A percentile compares a stretch with the other conserved stretches of the same genome.
Evolutionary conservation across 2,888 invertebrate species (phyloP).

Genomic region (Acleris holmiana): DNA sequence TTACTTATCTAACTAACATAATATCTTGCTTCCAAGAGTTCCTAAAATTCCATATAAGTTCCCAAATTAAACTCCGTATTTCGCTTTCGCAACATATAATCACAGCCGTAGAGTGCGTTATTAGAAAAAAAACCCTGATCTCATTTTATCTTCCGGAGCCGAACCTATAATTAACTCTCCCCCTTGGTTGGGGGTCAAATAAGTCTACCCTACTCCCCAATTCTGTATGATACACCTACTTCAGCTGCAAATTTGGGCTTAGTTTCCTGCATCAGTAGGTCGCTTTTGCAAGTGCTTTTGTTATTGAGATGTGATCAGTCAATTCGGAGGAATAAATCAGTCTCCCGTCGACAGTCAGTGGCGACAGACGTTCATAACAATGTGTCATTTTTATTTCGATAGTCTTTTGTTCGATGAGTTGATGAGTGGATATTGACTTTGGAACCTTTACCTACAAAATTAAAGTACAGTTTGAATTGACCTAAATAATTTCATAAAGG

Average conservation of each 20-base stretch:
- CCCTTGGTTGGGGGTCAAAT: slow-evolving; percentile 6
- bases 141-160: slow-evolving; percentile 28
- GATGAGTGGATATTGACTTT: neutral
- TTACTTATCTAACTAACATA: no score
- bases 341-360: slow-evolving; percentile 1
- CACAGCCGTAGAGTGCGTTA: slow-evolving; percentile 18
- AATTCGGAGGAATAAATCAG: slow-evolving; percentile 14
- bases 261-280: no score
- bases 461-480: no score
- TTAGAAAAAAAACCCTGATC: slow-evolving; percentile 28
- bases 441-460: neutral
- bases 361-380: slow-evolving; percentile 17
- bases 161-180: slow-evolving; percentile 30
- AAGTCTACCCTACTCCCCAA: neutral
- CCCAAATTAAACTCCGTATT: neutral
- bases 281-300: no score
- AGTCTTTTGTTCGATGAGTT: neutral
- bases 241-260: no score
- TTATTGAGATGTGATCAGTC: no score
- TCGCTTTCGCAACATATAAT: neutral
- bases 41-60: no score
- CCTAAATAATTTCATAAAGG: no score
- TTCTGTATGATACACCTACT: no score
- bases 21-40: no score
- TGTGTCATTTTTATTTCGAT: slow-evolving; percentile 10